These are phyloP conservation scores for Zelostemma sp. DNA, from an alignment of 1,140 invertebrate genomes.

Conservation along the genomic window DNA sequence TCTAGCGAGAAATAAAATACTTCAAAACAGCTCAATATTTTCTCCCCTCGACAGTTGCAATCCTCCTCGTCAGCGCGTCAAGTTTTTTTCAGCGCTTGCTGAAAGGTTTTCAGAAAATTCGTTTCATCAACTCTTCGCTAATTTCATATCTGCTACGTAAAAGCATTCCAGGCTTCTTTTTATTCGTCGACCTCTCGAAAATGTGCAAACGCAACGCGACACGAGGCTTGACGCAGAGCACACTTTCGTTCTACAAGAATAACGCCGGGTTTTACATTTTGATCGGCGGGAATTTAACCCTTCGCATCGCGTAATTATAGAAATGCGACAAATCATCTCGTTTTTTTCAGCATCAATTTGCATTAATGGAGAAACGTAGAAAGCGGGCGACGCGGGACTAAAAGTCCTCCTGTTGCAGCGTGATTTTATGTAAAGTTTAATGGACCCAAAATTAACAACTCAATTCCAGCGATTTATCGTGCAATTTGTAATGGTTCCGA, in stretches of 20 bases:
- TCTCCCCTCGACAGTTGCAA: not conserved
- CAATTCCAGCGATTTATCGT: too few relatives aligned
- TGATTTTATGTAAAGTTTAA: not conserved
- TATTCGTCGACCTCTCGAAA: conserved; percentile 20
- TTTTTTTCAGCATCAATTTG: too few relatives aligned
- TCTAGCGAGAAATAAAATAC: too few relatives aligned
- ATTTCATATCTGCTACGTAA: conserved; percentile 29
- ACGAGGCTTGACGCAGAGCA: conserved; percentile 22
- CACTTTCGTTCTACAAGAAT: conserved; percentile 15
- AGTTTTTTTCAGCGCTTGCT: conserved; percentile 8
- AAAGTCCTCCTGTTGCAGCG: too few relatives aligned
- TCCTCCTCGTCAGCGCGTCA: not conserved
- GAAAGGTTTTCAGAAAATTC: conserved; percentile 21
- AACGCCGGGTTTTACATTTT: conserved; percentile 19
- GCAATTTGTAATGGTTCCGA: too few relatives aligned
- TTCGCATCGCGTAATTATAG: not conserved
- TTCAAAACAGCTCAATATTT: too few relatives aligned
- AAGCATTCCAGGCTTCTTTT: conserved; percentile 33
- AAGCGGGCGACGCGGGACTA: not conserved
- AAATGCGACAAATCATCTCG: too few relatives aligned
- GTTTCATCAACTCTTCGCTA: conserved; percentile 16
- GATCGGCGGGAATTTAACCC: not conserved
- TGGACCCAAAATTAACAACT: too few relatives aligned
- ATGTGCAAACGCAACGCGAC: conserved; percentile 12
- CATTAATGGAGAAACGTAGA: not conserved